These are phyloP conservation scores for Amphimallon solstitiale DNA, from an alignment of 2,888 invertebrate genomes.

Conservation along the genomic window DNA sequence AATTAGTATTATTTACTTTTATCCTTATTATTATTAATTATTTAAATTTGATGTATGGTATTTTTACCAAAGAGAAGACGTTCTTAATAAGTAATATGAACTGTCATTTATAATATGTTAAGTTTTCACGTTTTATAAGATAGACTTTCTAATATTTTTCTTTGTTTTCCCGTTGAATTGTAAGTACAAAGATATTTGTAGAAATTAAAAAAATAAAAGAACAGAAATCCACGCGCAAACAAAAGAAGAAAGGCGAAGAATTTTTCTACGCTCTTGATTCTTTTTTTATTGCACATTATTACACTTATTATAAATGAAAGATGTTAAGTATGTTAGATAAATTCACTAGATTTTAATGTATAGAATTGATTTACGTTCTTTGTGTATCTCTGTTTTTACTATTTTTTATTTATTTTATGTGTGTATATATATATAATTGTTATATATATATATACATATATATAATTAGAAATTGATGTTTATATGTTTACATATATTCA, in stretches of 20 bases:
- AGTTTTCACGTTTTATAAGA: not conserved
- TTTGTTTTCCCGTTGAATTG: not conserved
- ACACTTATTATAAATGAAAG: too few relatives aligned
- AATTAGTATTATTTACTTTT: not conserved
- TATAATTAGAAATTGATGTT: too few relatives aligned
- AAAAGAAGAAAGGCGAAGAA: not conserved
- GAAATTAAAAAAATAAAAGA: not conserved
- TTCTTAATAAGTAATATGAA: slow-evolving; percentile 28
- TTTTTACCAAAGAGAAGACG: slow-evolving; percentile 32
- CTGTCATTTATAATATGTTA: not conserved
- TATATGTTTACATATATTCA: too few relatives aligned
- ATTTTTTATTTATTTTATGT: too few relatives aligned
- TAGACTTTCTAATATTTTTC: not conserved
- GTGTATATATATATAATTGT: too few relatives aligned
- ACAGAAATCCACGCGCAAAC: not conserved
- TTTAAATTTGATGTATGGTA: slow-evolving; percentile 37
- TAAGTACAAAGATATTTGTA: slow-evolving; percentile 11
- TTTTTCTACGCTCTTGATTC: too few relatives aligned
- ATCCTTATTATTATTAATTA: slow-evolving; percentile 17
- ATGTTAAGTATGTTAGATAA: too few relatives aligned
- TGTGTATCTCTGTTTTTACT: too few relatives aligned
- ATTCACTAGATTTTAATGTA: too few relatives aligned
- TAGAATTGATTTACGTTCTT: too few relatives aligned
- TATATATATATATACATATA: too few relatives aligned
- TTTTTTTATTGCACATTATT: too few relatives aligned